Conservation (phyloP, 2,888 invertebrate genomes). For the Arge pagana region DNA sequence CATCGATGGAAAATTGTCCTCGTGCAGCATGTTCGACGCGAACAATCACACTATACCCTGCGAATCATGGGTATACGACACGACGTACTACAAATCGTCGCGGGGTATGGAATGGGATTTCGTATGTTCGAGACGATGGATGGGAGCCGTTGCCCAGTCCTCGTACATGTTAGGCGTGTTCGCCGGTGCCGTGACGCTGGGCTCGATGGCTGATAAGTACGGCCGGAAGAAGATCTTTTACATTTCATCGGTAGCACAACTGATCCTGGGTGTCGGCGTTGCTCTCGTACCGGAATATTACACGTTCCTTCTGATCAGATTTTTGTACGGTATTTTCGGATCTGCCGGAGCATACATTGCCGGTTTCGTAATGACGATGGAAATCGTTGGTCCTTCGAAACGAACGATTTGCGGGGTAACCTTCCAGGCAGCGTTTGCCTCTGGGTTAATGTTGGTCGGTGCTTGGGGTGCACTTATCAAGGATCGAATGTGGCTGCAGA, state of each 20-base stretch:
- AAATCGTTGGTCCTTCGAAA: constrained; percentile 79
- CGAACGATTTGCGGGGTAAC: constrained; percentile 80
- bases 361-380: constrained; percentile 77
- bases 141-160: constrained; percentile 79
- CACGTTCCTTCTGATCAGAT: constrained; percentile 70
- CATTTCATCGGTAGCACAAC: constrained; percentile 74
- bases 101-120: constrained; percentile 82
- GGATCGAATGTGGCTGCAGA: constrained; percentile 75
- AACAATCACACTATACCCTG: constrained; percentile 57
- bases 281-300: constrained; percentile 80
- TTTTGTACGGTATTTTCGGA: constrained; percentile 79
- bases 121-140: constrained; percentile 80
- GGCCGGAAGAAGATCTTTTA: constrained; percentile 81
- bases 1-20: constrained; percentile 63
- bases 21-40: constrained; percentile 63
- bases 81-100: constrained; percentile 73
- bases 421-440: constrained; percentile 79
- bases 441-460: constrained; percentile 81
- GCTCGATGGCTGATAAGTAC: constrained; percentile 78
- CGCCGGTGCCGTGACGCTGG: constrained; percentile 76
- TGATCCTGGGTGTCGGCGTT: constrained; percentile 68
- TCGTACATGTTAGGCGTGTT: constrained; percentile 84
- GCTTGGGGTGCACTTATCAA: constrained; percentile 80
- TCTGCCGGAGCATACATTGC: constrained; percentile 74
- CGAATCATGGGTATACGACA: constrained; percentile 72